A percentile compares a stretch with the other conserved stretches of the same genome.
Evolutionary conservation across 2,888 invertebrate genomes (phyloP).

Genomic region (Coecobrya sp.): DNA sequence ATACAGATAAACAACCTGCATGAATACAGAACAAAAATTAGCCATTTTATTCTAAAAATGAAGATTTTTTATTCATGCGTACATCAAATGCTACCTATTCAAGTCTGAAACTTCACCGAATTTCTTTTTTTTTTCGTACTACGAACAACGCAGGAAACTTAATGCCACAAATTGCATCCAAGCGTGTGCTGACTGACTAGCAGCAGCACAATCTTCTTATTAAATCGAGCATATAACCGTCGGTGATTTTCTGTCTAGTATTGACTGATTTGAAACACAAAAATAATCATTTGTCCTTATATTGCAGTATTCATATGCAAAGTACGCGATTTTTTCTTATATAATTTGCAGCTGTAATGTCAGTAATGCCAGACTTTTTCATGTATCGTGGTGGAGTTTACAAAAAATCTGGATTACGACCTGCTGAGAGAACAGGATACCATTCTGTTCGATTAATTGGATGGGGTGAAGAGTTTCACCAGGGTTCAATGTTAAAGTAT

Average conservation of each 20-base stretch:
- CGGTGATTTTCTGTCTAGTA: background rate
- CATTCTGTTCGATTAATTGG: conserved; percentile 97
- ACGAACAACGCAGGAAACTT: background rate
- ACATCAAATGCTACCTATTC: too few species aligned
- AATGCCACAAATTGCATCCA: background rate
- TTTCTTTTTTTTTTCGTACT: too few species aligned
- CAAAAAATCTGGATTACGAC: conserved; percentile 89
- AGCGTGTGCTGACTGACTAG: too few species aligned
- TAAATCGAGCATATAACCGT: conserved; percentile 56
- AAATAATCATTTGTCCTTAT: too few species aligned
- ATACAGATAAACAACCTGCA: background rate
- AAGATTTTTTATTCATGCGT: too few species aligned
- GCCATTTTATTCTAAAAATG: too few species aligned
- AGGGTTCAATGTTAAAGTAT: conserved; percentile 91
- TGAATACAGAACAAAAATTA: background rate
- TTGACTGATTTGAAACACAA: too few species aligned
- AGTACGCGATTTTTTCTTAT: background rate
- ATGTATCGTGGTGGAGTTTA: conserved; percentile 96
- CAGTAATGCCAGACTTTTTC: conserved; percentile 97
- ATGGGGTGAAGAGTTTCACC: conserved; percentile 93
- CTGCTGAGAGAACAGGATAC: conserved; percentile 90
- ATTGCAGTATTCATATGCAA: background rate
- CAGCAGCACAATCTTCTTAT: conserved; percentile 18
- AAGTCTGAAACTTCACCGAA: too few species aligned
- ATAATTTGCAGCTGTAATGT: conserved; percentile 92